These are phyloP conservation scores for Halictus quadricinctus DNA, from an alignment of 2,888 invertebrate species.

Conservation along the genomic window DNA sequence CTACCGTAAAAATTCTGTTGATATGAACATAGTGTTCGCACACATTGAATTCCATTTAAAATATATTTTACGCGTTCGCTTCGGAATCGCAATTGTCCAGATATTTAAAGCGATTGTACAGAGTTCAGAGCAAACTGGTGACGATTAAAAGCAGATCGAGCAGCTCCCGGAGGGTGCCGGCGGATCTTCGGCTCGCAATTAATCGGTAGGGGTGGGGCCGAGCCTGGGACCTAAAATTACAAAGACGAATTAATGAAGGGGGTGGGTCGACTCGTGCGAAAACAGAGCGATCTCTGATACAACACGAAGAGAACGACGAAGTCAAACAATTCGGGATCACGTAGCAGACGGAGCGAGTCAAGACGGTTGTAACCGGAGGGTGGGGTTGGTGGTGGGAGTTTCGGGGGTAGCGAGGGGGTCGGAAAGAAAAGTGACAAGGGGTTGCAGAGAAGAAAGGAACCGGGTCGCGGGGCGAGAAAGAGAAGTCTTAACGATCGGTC, in stretches of 20 bases:
- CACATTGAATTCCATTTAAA: too few species aligned
- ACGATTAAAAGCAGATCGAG: not conserved
- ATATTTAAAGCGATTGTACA: not conserved
- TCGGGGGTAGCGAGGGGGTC: not conserved
- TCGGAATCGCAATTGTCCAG: not conserved
- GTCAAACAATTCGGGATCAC: slow-evolving; percentile 46
- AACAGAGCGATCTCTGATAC: slow-evolving; percentile 42
- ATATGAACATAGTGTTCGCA: too few species aligned
- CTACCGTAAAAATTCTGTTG: too few species aligned
- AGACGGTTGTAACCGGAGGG: not conserved
- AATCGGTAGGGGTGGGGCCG: slow-evolving; percentile 1
- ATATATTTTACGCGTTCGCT: too few species aligned
- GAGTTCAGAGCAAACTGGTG: not conserved
- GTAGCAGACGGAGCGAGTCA: slow-evolving; percentile 27
- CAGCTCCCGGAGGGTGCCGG: not conserved
- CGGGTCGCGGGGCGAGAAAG: slow-evolving; percentile 21
- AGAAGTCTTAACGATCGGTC: slow-evolving; percentile 68
- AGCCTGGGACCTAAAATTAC: slow-evolving; percentile 25
- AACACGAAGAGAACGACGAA: slow-evolving; percentile 19
- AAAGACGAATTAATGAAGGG: slow-evolving; percentile 12
- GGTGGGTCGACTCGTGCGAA: not conserved
- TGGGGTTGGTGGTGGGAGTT: not conserved
- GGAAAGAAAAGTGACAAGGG: slow-evolving; percentile 19
- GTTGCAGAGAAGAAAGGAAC: not conserved
- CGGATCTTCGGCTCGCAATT: slow-evolving; percentile 37